Percentiles rank a stretch among this genome's conserved stretches.
These are phyloP conservation scores for Nomada ferruginata DNA, from an alignment of 2,888 invertebrate species.

Conservation along the genomic window DNA sequence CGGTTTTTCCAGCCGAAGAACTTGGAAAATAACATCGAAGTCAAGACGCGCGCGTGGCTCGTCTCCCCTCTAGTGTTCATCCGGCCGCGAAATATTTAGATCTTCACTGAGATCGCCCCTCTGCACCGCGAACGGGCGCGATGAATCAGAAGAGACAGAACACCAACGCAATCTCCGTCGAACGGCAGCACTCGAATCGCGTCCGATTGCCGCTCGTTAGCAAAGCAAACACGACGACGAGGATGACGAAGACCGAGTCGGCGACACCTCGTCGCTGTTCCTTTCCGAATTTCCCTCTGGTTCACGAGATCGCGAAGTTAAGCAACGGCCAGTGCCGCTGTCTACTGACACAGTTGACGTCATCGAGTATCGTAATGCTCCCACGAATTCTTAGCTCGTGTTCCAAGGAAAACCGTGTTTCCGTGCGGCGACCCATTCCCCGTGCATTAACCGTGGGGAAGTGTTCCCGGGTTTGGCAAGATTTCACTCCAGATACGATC, in stretches of 20 bases:
- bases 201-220: neutral
- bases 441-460: slow-evolving; percentile 57
- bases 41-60: slow-evolving; percentile 30
- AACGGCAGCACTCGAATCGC: neutral
- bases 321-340: slow-evolving; percentile 19
- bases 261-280: neutral
- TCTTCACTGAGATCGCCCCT: neutral
- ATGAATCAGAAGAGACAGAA: slow-evolving; percentile 1
- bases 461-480: slow-evolving; percentile 49
- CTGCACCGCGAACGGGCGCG: neutral
- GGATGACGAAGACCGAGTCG: neutral
- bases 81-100: slow-evolving; percentile 32
- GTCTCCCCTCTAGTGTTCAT: too few species aligned
- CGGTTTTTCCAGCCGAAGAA: neutral
- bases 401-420: slow-evolving; percentile 53
- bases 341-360: slow-evolving; percentile 52
- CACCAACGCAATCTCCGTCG: too few species aligned
- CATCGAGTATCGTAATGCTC: slow-evolving; percentile 50
- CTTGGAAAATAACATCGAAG: neutral
- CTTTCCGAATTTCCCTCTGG: neutral
- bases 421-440: slow-evolving; percentile 49
- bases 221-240: neutral
- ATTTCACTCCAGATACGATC: slow-evolving; percentile 42
- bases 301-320: slow-evolving; percentile 7
- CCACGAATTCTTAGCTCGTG: slow-evolving; percentile 54